Conservation (phyloP, 2,888 invertebrate genomes). For the Nasonia oneida region DNA sequence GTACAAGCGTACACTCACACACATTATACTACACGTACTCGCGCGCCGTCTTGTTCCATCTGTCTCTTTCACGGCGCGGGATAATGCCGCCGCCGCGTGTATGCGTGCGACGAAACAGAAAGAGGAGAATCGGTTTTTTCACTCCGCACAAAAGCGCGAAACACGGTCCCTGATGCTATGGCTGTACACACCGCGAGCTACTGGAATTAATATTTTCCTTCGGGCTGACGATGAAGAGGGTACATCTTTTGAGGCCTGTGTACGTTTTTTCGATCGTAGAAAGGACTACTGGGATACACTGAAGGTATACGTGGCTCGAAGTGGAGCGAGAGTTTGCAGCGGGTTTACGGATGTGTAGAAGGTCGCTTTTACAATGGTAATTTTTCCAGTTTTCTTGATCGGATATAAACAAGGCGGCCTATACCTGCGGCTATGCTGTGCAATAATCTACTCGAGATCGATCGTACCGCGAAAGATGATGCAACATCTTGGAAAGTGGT, state of each 20-base stretch:
- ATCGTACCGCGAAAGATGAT: constrained; percentile 6
- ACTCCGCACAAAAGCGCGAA: constrained; percentile 25
- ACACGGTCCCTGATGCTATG: not conserved
- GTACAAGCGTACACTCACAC: not conserved
- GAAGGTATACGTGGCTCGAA: not conserved
- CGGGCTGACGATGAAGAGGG: constrained; percentile 9
- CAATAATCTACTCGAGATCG: not conserved
- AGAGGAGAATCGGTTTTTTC: constrained; percentile 30
- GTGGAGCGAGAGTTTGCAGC: not conserved
- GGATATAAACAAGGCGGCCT: not conserved
- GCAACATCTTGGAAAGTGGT: constrained; percentile 14
- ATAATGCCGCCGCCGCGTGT: constrained; percentile 17
- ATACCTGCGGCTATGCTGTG: not conserved
- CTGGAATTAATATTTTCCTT: constrained; percentile 38
- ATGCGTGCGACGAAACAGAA: constrained; percentile 43
- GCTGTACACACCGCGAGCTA: not conserved
- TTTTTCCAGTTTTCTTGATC: not conserved
- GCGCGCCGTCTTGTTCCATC: constrained; percentile 30
- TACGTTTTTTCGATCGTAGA: not conserved
- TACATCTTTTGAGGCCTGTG: not conserved
- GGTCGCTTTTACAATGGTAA: constrained; percentile 3
- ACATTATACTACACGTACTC: not conserved
- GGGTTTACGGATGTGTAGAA: not conserved
- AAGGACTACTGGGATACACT: not conserved
- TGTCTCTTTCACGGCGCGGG: constrained; percentile 36